These are phyloP conservation scores for Scytalopus superciliaris DNA, from an alignment of 2,113 vertebrate genomes.

Conservation along the genomic window DNA sequence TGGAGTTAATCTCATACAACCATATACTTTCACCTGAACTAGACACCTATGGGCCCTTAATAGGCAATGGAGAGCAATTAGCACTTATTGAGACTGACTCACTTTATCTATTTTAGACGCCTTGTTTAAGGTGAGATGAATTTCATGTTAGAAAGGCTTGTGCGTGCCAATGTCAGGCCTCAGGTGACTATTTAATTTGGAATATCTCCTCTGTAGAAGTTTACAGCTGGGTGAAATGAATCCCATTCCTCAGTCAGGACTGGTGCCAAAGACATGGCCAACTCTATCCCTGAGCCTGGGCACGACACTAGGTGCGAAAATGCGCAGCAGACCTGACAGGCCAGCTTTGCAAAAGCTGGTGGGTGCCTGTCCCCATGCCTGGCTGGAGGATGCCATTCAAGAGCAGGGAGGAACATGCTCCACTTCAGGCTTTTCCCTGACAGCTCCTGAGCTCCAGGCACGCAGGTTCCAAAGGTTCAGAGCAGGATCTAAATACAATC, in stretches of 20 bases:
- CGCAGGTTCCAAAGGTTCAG: not conserved
- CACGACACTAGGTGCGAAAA: not conserved
- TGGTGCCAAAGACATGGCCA: not conserved
- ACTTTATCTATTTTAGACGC: not conserved
- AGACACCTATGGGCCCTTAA: not conserved
- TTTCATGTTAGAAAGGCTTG: not conserved
- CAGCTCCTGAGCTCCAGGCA: not conserved
- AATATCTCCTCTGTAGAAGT: not conserved
- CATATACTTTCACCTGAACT: not conserved
- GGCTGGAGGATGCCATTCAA: not conserved
- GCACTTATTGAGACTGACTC: not conserved
- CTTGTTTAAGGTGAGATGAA: not conserved
- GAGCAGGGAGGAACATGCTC: not conserved
- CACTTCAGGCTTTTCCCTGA: not conserved
- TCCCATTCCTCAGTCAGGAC: not conserved
- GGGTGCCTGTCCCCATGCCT: not conserved
- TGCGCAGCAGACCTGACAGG: fast-evolving
- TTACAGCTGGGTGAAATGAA: not conserved
- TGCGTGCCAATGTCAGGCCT: not conserved
- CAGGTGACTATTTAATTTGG: not conserved
- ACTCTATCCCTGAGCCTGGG: not conserved
- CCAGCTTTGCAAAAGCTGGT: not conserved
- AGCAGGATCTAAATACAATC: not conserved
- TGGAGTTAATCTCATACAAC: not conserved
- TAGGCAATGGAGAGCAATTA: not conserved